phyloP scores from a whole-genome alignment of 2,113 vertebrate species.

The Ellobius talpinus region DNA sequence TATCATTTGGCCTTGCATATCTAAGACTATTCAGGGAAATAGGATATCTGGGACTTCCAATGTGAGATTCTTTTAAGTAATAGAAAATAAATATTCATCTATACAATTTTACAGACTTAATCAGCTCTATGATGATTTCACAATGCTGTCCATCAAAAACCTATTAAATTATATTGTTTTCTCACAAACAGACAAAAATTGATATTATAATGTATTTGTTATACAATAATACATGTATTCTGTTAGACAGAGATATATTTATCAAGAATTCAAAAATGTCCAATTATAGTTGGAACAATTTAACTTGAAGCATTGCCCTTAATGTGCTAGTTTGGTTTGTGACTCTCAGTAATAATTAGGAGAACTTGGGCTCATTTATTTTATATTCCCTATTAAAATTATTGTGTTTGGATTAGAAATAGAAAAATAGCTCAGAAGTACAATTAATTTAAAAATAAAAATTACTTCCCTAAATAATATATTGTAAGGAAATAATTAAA shows the following conservation, averaged over 20 bases:
- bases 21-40: not conserved
- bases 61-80: not conserved
- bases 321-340: not conserved
- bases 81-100: not conserved
- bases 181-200: conserved; percentile 6
- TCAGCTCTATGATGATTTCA: not conserved
- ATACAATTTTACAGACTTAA: not conserved
- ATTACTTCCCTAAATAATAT: not conserved
- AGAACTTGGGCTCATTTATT: conserved; percentile 17
- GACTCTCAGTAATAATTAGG: not conserved
- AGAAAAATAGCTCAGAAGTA: not conserved
- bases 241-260: not conserved
- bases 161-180: not conserved
- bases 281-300: not conserved
- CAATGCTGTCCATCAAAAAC: conserved; percentile 35
- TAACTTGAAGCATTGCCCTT: not conserved
- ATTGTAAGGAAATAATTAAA: conserved; percentile 39
- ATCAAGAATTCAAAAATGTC: not conserved
- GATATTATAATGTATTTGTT: not conserved
- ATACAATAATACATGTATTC: not conserved
- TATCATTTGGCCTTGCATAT: not conserved
- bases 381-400: not conserved
- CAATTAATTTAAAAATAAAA: conserved; percentile 39
- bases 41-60: not conserved
- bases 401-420: not conserved